These are phyloP conservation scores for Zaprionus vittiger DNA, from an alignment of 1,140 invertebrate genomes.

Conservation along the genomic window DNA sequence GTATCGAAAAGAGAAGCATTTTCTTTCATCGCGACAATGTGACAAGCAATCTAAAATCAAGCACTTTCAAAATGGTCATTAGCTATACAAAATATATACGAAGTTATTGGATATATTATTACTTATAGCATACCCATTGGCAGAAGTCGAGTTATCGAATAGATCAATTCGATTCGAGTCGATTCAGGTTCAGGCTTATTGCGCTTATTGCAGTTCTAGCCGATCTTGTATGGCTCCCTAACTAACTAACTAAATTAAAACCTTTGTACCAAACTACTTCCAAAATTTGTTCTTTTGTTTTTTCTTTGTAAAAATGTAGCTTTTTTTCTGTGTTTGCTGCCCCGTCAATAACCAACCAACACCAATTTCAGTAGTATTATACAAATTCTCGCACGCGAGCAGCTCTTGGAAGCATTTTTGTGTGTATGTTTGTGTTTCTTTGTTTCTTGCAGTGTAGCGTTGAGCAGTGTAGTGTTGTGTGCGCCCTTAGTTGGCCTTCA, in stretches of 20 bases:
- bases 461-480: not conserved
- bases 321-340: conserved; percentile 14
- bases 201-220: conserved; percentile 47
- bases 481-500: conserved; percentile 61
- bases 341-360: conserved; percentile 67
- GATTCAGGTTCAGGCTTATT: conserved; percentile 28
- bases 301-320: conserved; percentile 15
- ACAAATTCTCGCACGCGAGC: conserved; percentile 45
- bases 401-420: conserved; percentile 48
- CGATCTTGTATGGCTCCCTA: conserved; percentile 73
- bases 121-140: conserved; percentile 53
- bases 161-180: conserved; percentile 13
- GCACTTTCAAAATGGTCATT: conserved; percentile 35
- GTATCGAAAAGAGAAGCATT: conserved; percentile 11
- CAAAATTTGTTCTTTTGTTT: conserved; percentile 33
- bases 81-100: conserved; percentile 19
- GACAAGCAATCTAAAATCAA: conserved; percentile 53
- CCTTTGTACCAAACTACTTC: conserved; percentile 78
- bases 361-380: conserved; percentile 67
- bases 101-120: not conserved
- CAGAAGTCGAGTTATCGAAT: conserved; percentile 14
- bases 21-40: conserved; percentile 23
- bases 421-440: conserved; percentile 18
- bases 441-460: not conserved
- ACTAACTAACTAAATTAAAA: conserved; percentile 57